These are phyloP conservation scores for Buphagus erythrorhynchus DNA, from an alignment of 2,797 vertebrate genomes.

Conservation along the genomic window DNA sequence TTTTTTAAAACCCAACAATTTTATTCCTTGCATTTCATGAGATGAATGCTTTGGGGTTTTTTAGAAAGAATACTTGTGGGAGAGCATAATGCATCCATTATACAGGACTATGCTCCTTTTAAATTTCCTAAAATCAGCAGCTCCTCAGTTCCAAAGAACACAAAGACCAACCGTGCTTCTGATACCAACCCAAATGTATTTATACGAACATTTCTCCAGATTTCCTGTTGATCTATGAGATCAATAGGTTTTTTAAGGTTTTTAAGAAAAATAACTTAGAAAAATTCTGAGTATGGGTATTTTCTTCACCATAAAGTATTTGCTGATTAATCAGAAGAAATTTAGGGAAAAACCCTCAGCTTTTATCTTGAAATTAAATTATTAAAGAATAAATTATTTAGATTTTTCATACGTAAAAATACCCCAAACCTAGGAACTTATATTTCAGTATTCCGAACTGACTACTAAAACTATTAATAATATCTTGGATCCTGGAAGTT, in stretches of 20 bases:
- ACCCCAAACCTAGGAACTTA: neutral
- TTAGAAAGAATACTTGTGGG: neutral
- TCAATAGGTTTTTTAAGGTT: neutral
- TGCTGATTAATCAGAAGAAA: neutral
- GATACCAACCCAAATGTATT: neutral
- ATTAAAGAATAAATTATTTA: neutral
- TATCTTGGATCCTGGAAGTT: neutral
- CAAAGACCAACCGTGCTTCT: neutral
- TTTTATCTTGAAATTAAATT: neutral
- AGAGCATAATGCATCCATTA: neutral
- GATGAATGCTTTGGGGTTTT: neutral
- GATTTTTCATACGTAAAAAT: neutral
- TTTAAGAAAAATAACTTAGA: neutral
- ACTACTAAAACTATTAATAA: neutral
- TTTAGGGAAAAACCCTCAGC: neutral
- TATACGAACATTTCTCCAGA: neutral
- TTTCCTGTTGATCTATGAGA: neutral
- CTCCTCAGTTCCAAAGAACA: neutral
- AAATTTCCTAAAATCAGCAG: neutral
- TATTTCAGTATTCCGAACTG: neutral
- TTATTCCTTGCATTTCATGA: neutral
- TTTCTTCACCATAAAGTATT: neutral
- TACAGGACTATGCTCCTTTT: neutral
- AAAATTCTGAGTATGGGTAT: neutral
- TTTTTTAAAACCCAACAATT: neutral